A percentile compares a stretch with the other conserved stretches of the same genome.
These are phyloP conservation scores for Neoarius graeffei DNA, from an alignment of 2,113 vertebrate genomes.

Conservation along the genomic window DNA sequence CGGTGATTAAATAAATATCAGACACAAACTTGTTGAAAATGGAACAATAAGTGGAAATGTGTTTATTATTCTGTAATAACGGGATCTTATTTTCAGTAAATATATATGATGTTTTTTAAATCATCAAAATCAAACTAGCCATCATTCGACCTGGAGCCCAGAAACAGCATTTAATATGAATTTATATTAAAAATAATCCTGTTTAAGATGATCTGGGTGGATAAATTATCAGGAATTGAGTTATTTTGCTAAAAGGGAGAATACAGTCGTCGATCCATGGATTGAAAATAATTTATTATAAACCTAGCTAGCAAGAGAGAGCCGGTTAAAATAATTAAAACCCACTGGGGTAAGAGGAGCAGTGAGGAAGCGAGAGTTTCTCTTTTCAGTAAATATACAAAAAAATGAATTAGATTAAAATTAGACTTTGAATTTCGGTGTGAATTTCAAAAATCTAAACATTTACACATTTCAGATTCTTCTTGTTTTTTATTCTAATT, in stretches of 20 bases:
- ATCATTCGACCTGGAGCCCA: not conserved
- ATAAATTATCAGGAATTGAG: not conserved
- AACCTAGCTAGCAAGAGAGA: not conserved
- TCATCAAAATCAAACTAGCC: not conserved
- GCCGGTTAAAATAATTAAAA: too few relatives aligned
- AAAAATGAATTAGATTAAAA: too few relatives aligned
- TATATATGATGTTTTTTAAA: too few relatives aligned
- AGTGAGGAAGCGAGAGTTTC: too few relatives aligned
- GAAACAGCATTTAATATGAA: not conserved
- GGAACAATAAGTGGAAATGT: too few relatives aligned
- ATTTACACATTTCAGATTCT: too few relatives aligned
- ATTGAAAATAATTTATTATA: not conserved
- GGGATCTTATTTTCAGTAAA: not conserved
- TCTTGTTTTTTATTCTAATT: too few relatives aligned
- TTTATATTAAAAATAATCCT: not conserved
- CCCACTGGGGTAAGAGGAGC: too few relatives aligned
- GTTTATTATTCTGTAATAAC: not conserved
- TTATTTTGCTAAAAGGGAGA: not conserved
- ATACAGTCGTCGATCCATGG: not conserved
- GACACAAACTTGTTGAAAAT: not conserved
- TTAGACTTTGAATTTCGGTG: too few relatives aligned
- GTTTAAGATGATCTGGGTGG: not conserved
- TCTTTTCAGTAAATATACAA: not conserved
- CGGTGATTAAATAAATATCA: not conserved
- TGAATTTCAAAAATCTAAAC: not conserved